A percentile compares a stretch with the other conserved stretches of the same genome.
Conservation (phyloP, 2,113 vertebrate species). For the Phalacrocorax aristotelis region DNA sequence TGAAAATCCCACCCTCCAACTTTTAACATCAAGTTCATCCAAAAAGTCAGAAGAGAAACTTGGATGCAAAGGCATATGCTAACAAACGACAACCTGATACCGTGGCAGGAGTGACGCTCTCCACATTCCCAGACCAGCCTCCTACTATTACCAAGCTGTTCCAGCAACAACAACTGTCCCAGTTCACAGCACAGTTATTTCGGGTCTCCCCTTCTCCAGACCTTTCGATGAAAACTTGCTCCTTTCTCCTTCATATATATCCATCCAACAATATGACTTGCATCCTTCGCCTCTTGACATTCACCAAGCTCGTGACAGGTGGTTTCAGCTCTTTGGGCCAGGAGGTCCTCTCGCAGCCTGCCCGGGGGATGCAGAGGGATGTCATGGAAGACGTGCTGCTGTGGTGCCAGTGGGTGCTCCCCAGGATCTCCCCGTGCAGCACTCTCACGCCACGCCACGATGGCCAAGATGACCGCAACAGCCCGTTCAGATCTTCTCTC, state of each 20-base stretch:
- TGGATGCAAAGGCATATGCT: neutral
- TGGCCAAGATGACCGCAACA: neutral
- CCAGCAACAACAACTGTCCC: constrained; percentile 13
- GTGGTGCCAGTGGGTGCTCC: neutral
- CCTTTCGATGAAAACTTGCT: neutral
- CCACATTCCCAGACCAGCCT: neutral
- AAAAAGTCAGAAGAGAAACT: neutral
- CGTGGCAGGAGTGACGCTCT: neutral
- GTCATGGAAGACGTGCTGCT: neutral
- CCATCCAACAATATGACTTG: neutral
- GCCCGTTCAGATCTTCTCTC: neutral
- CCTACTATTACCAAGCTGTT: neutral
- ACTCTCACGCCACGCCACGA: neutral
- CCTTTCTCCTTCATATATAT: neutral
- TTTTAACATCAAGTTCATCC: neutral
- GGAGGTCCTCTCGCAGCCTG: neutral
- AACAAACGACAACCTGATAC: neutral
- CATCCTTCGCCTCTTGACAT: neutral
- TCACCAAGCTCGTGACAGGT: neutral
- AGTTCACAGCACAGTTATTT: neutral
- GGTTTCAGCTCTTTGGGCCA: neutral
- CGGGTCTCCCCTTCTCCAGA: neutral
- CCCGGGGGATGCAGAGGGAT: neutral
- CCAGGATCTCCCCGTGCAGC: neutral
- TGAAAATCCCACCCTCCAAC: neutral